phyloP scores from a whole-genome alignment of 2,113 vertebrate species.

The Drymodes brunneopygia region DNA sequence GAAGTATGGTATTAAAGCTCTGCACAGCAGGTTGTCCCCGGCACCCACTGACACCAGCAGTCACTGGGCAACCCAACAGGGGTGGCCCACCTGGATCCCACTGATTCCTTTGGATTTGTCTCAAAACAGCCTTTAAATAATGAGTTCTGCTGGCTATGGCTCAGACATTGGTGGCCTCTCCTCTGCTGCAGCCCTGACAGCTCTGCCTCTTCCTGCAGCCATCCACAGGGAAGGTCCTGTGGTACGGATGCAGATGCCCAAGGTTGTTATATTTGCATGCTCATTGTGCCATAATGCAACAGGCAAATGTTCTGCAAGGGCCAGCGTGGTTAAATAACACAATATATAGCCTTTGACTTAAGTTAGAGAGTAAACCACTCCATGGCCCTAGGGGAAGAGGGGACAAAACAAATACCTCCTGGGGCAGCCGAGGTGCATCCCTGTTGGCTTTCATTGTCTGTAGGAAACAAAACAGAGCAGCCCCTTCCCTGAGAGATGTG shows the following conservation, averaged over 20 bases:
- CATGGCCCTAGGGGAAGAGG: neutral
- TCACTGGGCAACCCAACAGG: neutral
- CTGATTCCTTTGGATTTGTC: neutral
- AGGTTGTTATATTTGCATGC: neutral
- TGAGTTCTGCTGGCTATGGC: neutral
- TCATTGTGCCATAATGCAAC: neutral
- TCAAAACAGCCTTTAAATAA: neutral
- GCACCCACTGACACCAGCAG: neutral
- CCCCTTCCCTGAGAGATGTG: neutral
- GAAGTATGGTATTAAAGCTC: neutral
- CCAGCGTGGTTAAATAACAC: neutral
- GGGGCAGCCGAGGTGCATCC: neutral
- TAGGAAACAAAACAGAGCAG: conserved; percentile 5
- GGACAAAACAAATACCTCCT: neutral
- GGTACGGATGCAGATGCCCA: fast-evolving
- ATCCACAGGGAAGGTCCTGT: neutral
- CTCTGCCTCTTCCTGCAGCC: neutral
- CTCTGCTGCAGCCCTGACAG: neutral
- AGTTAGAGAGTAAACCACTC: neutral
- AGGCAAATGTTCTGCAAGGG: neutral
- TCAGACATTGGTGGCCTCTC: neutral
- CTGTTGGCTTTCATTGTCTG: conserved; percentile 16
- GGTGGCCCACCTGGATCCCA: neutral
- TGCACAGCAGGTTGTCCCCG: neutral
- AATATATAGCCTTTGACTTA: neutral